Percentiles rank a stretch among this genome's conserved stretches.
Evolutionary conservation across 2,113 vertebrate species (phyloP).

Genomic region (Camelus bactrianus): DNA sequence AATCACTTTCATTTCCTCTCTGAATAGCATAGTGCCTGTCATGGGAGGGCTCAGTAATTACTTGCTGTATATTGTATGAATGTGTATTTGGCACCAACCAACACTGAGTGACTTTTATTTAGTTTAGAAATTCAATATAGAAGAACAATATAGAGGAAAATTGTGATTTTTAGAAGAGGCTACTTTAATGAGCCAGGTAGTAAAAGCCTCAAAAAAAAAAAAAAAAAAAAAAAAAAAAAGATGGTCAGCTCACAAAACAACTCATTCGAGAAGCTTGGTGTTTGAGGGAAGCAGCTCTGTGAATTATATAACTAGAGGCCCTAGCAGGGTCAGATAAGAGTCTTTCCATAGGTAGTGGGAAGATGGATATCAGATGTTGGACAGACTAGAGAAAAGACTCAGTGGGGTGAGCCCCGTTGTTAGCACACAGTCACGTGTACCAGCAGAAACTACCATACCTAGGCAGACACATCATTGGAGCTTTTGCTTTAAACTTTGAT

Average conservation of each 20-base stretch:
- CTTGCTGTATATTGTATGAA: background rate
- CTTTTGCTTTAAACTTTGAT: background rate
- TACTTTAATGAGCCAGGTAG: background rate
- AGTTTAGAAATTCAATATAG: slow-evolving; percentile 6
- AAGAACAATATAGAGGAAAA: background rate
- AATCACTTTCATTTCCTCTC: background rate
- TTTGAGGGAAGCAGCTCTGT: background rate
- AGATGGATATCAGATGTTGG: background rate
- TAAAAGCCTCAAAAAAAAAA: background rate
- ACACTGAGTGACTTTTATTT: background rate
- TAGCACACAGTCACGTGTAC: background rate
- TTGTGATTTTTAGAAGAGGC: background rate
- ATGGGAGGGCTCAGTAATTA: background rate
- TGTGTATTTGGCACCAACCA: background rate
- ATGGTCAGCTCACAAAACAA: background rate
- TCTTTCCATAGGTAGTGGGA: background rate
- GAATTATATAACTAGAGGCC: background rate
- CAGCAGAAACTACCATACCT: background rate
- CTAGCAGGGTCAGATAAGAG: background rate
- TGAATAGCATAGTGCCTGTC: background rate
- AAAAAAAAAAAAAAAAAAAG: background rate
- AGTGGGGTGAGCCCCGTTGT: background rate
- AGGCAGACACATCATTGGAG: background rate
- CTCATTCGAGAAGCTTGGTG: background rate
- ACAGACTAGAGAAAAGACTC: background rate